Evolutionary conservation across 2,797 vertebrate species (phyloP), one percentile per base, ranked within the genome.

Genomic region (Pipistrellus nathusii): DNA sequence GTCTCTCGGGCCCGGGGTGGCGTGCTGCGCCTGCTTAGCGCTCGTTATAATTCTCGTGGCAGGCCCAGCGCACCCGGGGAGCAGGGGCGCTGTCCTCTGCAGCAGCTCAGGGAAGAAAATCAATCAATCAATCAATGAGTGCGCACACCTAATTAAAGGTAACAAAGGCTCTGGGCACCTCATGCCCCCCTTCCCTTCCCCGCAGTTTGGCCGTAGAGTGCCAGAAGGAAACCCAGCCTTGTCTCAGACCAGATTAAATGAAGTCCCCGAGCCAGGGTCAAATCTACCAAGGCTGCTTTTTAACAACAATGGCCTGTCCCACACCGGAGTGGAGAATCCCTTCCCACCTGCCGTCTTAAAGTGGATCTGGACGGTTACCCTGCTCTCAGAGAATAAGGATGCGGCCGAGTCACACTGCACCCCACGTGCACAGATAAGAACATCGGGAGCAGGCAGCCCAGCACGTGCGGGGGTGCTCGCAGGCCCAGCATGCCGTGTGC

Each of bases 41-140:
- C 96, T 97, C 84, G 92, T 98, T 97, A 97, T 91, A 94, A 97
- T 98, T 97, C 96, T 95, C 62, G 96, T 88, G 91, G 96, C 96
- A 96, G 94, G 18, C 90, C 87, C 93, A 7, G 21, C 13, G 2
- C 27, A 92, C 96, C 95, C 78, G 71, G 86, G 44, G 44, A 44
- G 44, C 44, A 2, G 44, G 44, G 44, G 35, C 81, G 2, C 93
- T 71, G 81, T 92, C 96, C 96, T 96, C 92, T 97, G 96, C 94
- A 86, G 96, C 94, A 96, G 94, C 94, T 89, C 81, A 20, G 96
- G 97, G 92, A 94, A 96, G 96, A 96, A 97, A 97, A 93, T 64
- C 95, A 97, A 98, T 97, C 95, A 95, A 91, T 96, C 97, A 96
- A 93, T 97, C 96, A 96, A 92, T 95, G 80, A 85, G 95, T 96